phyloP scores from a whole-genome alignment of 2,888 invertebrate genomes.

The Achlya flavicornis region DNA sequence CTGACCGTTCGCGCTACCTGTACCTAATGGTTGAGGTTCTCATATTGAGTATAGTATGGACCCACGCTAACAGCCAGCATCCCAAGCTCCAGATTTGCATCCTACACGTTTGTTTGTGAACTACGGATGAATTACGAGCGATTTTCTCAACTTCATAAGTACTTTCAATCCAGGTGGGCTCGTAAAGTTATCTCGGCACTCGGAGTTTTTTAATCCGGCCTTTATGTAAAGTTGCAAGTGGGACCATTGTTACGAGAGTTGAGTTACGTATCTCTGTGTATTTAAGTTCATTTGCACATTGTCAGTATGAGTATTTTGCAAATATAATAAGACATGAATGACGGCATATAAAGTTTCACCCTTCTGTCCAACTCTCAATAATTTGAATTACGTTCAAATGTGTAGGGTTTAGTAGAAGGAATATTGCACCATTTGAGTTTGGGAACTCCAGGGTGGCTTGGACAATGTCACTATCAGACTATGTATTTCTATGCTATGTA shows the following conservation, averaged over 20 bases:
- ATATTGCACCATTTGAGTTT: conserved; percentile 49
- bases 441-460: conserved; percentile 21
- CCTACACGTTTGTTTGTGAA: conserved; percentile 60
- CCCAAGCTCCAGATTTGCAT: conserved; percentile 52
- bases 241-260: conserved; percentile 23
- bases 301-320: conserved; percentile 16
- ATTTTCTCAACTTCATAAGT: conserved; percentile 59
- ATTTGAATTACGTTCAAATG: conserved; percentile 69
- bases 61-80: conserved; percentile 29
- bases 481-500: not conserved
- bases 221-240: conserved; percentile 30
- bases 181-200: conserved; percentile 40
- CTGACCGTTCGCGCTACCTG: conserved; percentile 49
- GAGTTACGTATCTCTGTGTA: conserved; percentile 22
- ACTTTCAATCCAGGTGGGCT: conserved; percentile 52
- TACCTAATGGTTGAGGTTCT: conserved; percentile 45
- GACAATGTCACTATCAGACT: not conserved
- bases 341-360: conserved; percentile 60
- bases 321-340: conserved; percentile 35
- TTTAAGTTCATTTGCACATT: conserved; percentile 20
- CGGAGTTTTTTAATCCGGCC: conserved; percentile 43
- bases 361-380: conserved; percentile 69
- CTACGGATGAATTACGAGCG: conserved; percentile 57
- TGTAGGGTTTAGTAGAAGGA: conserved; percentile 37
- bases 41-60: conserved; percentile 48